These are phyloP conservation scores for Aurelia aurita DNA, from an alignment of 30 jellyfish, hydroid and myxozoan species.

Conservation along the genomic window DNA sequence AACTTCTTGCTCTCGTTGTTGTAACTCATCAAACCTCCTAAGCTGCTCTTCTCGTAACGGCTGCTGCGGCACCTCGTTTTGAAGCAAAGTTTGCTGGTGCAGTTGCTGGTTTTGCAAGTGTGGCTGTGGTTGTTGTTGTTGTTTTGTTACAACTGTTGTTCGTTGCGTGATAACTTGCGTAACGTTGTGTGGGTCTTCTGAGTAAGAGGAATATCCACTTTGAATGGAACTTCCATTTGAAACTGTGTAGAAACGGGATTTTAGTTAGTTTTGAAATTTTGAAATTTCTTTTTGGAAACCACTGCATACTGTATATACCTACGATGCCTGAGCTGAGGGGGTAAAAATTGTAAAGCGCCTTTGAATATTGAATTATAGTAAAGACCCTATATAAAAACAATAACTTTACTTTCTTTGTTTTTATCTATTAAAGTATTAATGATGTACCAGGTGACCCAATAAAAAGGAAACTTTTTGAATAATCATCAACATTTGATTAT, in stretches of 20 bases:
- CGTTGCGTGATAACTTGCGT: constrained; percentile 6
- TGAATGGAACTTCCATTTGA: constrained; percentile 62
- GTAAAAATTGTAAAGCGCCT: too few relatives aligned
- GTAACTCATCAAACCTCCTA: background rate
- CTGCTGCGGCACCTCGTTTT: background rate
- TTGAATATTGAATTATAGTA: too few relatives aligned
- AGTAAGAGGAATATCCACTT: constrained; percentile 49
- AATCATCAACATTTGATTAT: too few relatives aligned
- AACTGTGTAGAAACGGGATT: constrained; percentile 19
- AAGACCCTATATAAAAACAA: too few relatives aligned
- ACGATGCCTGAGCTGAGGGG: too few relatives aligned
- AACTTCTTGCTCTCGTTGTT: constrained; percentile 26
- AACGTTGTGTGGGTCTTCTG: constrained; percentile 30
- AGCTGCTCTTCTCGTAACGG: constrained; percentile 4
- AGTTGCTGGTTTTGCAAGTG: constrained; percentile 24
- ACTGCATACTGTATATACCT: too few relatives aligned
- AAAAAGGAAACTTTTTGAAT: too few relatives aligned
- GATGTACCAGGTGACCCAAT: too few relatives aligned
- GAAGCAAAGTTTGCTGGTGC: background rate
- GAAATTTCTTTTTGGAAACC: too few relatives aligned
- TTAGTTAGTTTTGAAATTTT: background rate
- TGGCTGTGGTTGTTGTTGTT: background rate
- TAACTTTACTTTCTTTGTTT: too few relatives aligned
- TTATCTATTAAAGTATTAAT: too few relatives aligned
- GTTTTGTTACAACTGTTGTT: constrained; percentile 22